Evolutionary conservation across 2,888 invertebrate species (phyloP).

Genomic region (Heliothis peltigera): DNA sequence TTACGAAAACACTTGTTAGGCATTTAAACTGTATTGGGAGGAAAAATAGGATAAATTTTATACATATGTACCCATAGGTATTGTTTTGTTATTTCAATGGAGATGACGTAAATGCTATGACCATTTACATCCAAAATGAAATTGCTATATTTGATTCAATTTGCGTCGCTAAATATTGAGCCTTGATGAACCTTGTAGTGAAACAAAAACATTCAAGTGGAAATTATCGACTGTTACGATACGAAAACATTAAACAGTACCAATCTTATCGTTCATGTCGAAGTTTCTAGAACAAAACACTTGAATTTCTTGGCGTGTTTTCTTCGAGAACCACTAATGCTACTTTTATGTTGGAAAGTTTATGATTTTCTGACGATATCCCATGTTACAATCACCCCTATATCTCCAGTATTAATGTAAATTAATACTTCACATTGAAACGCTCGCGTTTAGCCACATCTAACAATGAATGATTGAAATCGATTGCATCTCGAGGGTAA

Average conservation of each 20-base stretch:
- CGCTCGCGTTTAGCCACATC: conserved; percentile 23
- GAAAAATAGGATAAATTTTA: not conserved
- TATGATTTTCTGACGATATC: conserved; percentile 1
- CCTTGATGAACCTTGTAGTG: not conserved
- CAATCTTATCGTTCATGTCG: conserved; percentile 3
- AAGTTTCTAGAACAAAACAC: not conserved
- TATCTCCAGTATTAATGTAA: conserved; percentile 16
- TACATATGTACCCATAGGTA: no score
- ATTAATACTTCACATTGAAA: conserved; percentile 15
- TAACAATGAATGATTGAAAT: conserved; percentile 25
- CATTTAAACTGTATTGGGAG: not conserved
- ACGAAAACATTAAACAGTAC: conserved; percentile 6
- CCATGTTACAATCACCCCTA: not conserved
- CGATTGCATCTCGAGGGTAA: conserved; percentile 6
- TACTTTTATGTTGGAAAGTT: not conserved
- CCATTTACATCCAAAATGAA: not conserved
- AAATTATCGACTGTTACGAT: not conserved
- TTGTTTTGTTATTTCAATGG: not conserved
- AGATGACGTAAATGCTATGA: conserved; percentile 1
- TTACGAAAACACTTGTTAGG: not conserved
- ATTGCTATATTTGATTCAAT: not conserved
- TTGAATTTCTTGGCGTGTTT: not conserved
- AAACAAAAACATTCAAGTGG: not conserved
- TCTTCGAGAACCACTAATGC: no score
- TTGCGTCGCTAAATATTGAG: not conserved